A percentile compares a stretch with the other conserved stretches of the same genome.
These are phyloP conservation scores for Dascillus cervinus DNA, from an alignment of 2,888 invertebrate genomes.

Conservation along the genomic window DNA sequence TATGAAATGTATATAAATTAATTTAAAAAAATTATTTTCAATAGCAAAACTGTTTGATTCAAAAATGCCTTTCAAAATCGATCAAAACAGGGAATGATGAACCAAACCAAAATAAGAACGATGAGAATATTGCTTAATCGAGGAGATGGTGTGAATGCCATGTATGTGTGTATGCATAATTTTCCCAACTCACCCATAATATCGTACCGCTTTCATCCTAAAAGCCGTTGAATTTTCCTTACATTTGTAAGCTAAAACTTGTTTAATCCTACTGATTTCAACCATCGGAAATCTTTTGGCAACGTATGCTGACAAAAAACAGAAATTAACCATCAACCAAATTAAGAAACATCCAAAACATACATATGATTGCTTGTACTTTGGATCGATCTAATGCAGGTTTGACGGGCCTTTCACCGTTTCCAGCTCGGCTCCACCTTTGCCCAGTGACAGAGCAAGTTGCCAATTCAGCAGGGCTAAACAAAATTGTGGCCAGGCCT, in stretches of 20 bases:
- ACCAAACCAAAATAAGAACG: too few relatives aligned
- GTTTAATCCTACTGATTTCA: constrained; percentile 68
- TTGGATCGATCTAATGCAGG: constrained; percentile 64
- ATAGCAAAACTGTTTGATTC: too few relatives aligned
- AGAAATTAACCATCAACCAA: constrained; percentile 2
- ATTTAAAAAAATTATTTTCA: too few relatives aligned
- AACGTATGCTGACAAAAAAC: constrained; percentile 53
- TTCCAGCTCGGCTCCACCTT: constrained; percentile 66
- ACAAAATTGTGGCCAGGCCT: constrained; percentile 64
- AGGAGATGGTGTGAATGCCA: too few relatives aligned
- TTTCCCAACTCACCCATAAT: constrained; percentile 34
- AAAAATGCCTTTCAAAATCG: too few relatives aligned
- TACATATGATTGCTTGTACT: constrained; percentile 67
- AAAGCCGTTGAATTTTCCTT: constrained; percentile 71
- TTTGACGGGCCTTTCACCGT: constrained; percentile 66
- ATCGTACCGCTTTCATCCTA: constrained; percentile 66
- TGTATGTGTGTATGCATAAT: too few relatives aligned
- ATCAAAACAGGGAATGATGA: too few relatives aligned
- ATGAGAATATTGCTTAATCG: too few relatives aligned
- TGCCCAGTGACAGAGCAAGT: constrained; percentile 70
- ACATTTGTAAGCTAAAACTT: constrained; percentile 69
- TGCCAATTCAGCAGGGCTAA: constrained; percentile 65
- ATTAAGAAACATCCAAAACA: constrained; percentile 25
- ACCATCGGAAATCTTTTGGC: constrained; percentile 65
- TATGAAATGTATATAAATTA: too few relatives aligned